Percentiles rank a stretch among this genome's conserved stretches.
Evolutionary conservation across 2,797 vertebrate species (phyloP).

Genomic region (Lacerta viridis): DNA sequence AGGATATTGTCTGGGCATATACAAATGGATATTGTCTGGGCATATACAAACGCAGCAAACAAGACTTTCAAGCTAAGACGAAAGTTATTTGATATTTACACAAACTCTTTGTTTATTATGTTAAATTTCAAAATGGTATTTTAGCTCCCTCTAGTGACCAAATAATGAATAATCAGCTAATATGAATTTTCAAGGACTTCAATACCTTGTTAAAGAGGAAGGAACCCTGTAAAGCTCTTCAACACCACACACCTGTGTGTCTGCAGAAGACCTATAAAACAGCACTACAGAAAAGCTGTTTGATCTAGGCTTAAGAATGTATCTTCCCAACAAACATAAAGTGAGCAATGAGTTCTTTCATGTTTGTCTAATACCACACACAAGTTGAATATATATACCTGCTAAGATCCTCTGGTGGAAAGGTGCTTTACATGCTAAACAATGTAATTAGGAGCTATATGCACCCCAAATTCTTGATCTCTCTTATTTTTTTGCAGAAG

Average conservation of each 20-base stretch:
- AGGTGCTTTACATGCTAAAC: neutral
- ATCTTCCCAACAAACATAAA: neutral
- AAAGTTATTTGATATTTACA: neutral
- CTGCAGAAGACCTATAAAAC: neutral
- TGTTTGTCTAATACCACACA: neutral
- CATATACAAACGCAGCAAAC: neutral
- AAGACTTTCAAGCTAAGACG: neutral
- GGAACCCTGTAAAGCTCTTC: neutral
- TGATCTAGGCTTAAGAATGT: neutral
- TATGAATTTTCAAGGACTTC: neutral
- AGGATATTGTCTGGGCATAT: too few species aligned
- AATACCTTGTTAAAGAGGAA: neutral
- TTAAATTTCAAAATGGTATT: slow-evolving; percentile 3
- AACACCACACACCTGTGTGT: neutral
- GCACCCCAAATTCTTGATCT: neutral
- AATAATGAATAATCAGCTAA: neutral
- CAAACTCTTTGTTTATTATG: neutral
- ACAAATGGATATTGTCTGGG: too few species aligned
- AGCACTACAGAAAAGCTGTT: neutral
- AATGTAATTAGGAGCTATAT: neutral
- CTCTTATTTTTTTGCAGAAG: neutral
- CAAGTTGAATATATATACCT: neutral
- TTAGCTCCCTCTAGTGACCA: neutral
- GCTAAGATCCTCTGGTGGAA: neutral
- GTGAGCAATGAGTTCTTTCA: neutral